Conservation (phyloP, 2,797 vertebrate genomes). For the Halcyon smyrnensis region DNA sequence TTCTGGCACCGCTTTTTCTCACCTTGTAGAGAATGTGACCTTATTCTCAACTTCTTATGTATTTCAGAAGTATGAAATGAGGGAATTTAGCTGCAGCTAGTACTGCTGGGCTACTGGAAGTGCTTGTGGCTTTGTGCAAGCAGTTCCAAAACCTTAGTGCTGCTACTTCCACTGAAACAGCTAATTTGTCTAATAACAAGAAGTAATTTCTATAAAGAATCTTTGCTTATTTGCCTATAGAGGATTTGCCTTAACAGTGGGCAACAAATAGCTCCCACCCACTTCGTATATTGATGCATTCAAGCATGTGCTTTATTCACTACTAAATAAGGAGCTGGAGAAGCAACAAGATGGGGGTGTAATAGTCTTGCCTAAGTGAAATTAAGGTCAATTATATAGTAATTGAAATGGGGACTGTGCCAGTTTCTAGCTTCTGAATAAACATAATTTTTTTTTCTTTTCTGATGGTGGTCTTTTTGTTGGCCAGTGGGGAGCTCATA, state of each 20-base stretch:
- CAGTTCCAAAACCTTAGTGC: background rate
- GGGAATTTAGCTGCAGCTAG: background rate
- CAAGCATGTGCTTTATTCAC: background rate
- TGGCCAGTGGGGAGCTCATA: background rate
- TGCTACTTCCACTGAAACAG: background rate
- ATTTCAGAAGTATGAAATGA: background rate
- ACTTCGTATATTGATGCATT: background rate
- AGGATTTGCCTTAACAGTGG: background rate
- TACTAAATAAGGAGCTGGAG: conserved; percentile 18
- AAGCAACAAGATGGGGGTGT: background rate
- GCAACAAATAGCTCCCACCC: background rate
- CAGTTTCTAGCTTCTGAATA: conserved; percentile 39
- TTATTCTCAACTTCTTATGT: background rate
- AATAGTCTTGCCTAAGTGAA: conserved; percentile 4
- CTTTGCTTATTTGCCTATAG: background rate
- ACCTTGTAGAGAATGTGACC: background rate
- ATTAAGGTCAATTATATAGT: conserved; percentile 61
- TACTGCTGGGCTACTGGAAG: background rate
- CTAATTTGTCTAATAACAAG: background rate
- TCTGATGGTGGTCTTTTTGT: conserved; percentile 38
- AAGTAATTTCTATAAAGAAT: background rate
- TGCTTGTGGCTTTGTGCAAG: background rate
- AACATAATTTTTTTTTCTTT: background rate
- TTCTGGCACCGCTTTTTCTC: background rate
- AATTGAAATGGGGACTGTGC: conserved; percentile 46